These are phyloP conservation scores for Mesopsocus fuscifrons DNA, from an alignment of 2,888 invertebrate species.

Conservation along the genomic window DNA sequence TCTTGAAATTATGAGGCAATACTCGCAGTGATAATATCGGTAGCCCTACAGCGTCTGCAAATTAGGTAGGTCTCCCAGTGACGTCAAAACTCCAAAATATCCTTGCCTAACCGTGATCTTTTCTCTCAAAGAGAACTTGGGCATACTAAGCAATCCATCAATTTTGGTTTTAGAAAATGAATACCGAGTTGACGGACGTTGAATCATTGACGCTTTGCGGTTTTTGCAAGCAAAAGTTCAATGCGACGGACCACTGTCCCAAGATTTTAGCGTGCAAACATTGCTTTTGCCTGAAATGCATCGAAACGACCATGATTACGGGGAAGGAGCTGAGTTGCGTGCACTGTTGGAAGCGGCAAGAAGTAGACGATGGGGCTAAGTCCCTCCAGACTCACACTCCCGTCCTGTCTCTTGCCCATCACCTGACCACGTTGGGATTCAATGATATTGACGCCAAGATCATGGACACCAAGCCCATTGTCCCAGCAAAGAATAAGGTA, in stretches of 20 bases:
- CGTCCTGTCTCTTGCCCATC: slow-evolving; percentile 43
- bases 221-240: slow-evolving; percentile 54
- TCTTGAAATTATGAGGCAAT: no score
- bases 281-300: slow-evolving; percentile 56
- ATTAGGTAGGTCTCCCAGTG: no score
- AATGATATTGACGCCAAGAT: slow-evolving; percentile 27
- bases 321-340: slow-evolving; percentile 47
- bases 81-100: no score
- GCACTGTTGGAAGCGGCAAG: slow-evolving; percentile 56
- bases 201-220: slow-evolving; percentile 57
- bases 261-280: slow-evolving; percentile 57
- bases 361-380: slow-evolving; percentile 43
- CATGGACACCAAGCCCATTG: slow-evolving; percentile 15
- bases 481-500: slow-evolving; percentile 12
- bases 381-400: slow-evolving; percentile 47
- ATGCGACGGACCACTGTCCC: slow-evolving; percentile 49
- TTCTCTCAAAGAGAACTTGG: no score
- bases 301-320: slow-evolving; percentile 44
- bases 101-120: no score
- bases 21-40: no score
- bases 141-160: no score
- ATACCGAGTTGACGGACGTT: slow-evolving; percentile 42
- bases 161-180: slow-evolving; percentile 26
- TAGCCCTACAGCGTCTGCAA: no score
- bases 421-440: slow-evolving; percentile 37